Evolutionary conservation across 1,140 invertebrate genomes (phyloP).

Genomic region (Leptopilina boulardi): DNA sequence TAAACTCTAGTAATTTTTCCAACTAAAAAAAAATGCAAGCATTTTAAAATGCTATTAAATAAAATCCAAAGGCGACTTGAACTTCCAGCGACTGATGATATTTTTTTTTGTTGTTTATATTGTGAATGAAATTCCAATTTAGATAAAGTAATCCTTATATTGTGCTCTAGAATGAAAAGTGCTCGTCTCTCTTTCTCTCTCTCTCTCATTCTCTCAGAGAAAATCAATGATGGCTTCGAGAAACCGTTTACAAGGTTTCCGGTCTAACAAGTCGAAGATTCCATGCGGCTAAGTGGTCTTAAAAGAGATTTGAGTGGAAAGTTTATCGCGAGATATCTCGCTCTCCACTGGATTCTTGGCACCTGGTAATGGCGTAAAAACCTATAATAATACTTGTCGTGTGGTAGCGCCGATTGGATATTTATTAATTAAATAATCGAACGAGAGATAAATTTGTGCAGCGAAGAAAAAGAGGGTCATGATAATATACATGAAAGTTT

Average conservation of each 20-base stretch:
- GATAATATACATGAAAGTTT: background rate
- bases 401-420: conserved; percentile 52
- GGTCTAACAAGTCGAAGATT: conserved; percentile 53
- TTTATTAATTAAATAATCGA: conserved; percentile 68
- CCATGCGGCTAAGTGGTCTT: conserved; percentile 54
- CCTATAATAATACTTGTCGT: conserved; percentile 61
- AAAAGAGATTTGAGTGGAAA: conserved; percentile 52
- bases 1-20: too few relatives aligned
- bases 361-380: conserved; percentile 55
- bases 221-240: conserved; percentile 45
- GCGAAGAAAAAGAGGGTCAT: conserved; percentile 30
- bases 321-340: conserved; percentile 58
- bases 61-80: background rate
- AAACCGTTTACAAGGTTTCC: conserved; percentile 48
- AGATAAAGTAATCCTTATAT: conserved; percentile 40
- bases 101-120: background rate
- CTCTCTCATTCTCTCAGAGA: too few relatives aligned
- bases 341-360: conserved; percentile 46
- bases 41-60: too few relatives aligned
- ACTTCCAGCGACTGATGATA: background rate
- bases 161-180: conserved; percentile 26
- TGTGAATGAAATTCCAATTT: conserved; percentile 22
- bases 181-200: too few relatives aligned
- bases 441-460: conserved; percentile 51
- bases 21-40: too few relatives aligned